A percentile compares a stretch with the other conserved stretches of the same genome.
phyloP scores from a whole-genome alignment of 2,113 vertebrate species.

The Takifugu bimaculatus region DNA sequence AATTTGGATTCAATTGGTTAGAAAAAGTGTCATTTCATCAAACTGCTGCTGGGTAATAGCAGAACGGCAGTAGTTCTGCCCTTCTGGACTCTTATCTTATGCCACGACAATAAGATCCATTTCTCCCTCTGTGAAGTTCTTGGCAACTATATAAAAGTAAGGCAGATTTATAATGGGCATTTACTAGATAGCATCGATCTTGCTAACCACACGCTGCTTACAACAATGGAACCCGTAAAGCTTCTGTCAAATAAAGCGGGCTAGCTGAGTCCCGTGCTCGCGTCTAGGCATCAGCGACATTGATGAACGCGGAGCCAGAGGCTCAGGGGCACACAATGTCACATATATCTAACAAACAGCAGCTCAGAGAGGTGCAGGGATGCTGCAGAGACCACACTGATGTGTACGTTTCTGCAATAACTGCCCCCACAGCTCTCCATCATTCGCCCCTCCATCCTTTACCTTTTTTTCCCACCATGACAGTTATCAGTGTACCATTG shows the following conservation, averaged over 20 bases:
- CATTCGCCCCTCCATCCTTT: slow-evolving; percentile 5
- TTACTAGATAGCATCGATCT: slow-evolving; percentile 2
- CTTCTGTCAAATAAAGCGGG: slow-evolving; percentile 5
- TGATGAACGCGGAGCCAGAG: slow-evolving; percentile 23
- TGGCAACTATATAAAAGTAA: slow-evolving; percentile 9
- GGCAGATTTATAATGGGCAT: slow-evolving; percentile 18
- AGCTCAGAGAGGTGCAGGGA: slow-evolving; percentile 37
- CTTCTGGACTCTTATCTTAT: neutral
- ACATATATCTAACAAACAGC: slow-evolving; percentile 28
- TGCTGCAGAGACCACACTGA: slow-evolving; percentile 40
- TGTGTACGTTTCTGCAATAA: slow-evolving; percentile 42
- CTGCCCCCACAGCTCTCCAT: slow-evolving; percentile 7
- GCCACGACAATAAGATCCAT: neutral
- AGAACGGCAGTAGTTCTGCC: slow-evolving; percentile 12
- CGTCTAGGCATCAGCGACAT: slow-evolving; percentile 13
- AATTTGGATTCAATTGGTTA: slow-evolving; percentile 7
- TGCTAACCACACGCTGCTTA: slow-evolving; percentile 11
- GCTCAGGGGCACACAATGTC: slow-evolving; percentile 34
- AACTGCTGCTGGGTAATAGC: neutral
- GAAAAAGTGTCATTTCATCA: neutral
- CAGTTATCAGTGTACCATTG: slow-evolving; percentile 16
- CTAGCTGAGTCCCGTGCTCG: neutral
- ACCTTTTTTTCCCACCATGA: neutral
- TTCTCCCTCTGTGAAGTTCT: neutral
- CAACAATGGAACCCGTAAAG: slow-evolving; percentile 15